Evolutionary conservation across 2,888 invertebrate genomes (phyloP).

Genomic region (Eubasilissa splendida): DNA sequence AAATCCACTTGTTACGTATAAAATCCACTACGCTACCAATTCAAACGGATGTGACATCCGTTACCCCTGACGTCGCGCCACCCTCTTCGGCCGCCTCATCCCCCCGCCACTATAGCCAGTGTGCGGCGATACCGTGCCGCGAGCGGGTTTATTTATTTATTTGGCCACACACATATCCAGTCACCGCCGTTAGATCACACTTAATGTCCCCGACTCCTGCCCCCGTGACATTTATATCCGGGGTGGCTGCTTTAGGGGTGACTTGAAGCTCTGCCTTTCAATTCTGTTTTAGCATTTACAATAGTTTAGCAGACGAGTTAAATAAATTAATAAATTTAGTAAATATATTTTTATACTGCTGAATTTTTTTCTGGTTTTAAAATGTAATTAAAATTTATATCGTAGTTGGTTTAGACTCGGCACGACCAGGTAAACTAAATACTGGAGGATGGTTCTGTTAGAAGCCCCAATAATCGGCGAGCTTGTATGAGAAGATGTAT

Average conservation of each 20-base stretch:
- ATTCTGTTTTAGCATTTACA: background rate
- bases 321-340: too few species aligned
- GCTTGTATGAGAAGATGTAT: too few species aligned
- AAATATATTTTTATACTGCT: too few species aligned
- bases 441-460: too few species aligned
- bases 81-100: background rate
- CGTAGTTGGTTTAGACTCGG: too few species aligned
- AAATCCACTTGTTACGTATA: too few species aligned
- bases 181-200: slow-evolving; percentile 57
- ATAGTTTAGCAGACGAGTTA: background rate
- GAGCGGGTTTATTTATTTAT: slow-evolving; percentile 57
- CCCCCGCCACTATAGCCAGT: background rate
- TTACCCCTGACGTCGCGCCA: background rate
- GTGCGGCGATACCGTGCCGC: slow-evolving; percentile 19
- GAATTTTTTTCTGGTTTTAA: too few species aligned
- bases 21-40: too few species aligned
- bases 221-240: slow-evolving; percentile 57
- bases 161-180: slow-evolving; percentile 57
- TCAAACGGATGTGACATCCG: too few species aligned
- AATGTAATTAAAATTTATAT: too few species aligned
- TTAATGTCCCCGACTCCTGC: slow-evolving; percentile 57
- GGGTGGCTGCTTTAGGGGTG: slow-evolving; percentile 20
- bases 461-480: too few species aligned
- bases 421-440: too few species aligned
- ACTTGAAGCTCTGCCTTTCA: background rate